Evolutionary conservation across 1,140 invertebrate genomes (phyloP).

Genomic region (Zaprionus nigranus): DNA sequence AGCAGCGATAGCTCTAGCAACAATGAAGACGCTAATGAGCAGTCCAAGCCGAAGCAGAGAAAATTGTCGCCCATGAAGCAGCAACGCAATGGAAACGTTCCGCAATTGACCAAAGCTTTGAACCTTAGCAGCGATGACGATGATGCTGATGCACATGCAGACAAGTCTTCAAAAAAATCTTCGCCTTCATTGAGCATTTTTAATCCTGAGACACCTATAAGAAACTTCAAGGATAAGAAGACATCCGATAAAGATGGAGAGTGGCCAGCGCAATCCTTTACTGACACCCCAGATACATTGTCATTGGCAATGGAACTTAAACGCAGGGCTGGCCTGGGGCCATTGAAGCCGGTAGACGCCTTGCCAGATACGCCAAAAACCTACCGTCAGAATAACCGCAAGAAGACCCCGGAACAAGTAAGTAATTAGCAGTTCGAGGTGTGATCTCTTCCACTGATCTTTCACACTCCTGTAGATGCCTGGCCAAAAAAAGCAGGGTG

Average conservation of each 20-base stretch:
- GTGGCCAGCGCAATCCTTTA: not conserved
- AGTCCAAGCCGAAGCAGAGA: not conserved
- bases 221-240: not conserved
- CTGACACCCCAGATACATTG: not conserved
- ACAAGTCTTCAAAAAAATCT: not conserved
- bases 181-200: not conserved
- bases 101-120: not conserved
- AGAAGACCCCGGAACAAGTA: not conserved
- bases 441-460: not conserved
- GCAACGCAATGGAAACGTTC: not conserved
- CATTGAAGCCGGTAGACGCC: not conserved
- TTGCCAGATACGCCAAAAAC: not conserved
- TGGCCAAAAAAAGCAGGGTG: not conserved
- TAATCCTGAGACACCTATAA: not conserved
- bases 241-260: not conserved
- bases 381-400: not conserved
- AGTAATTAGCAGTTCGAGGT: not conserved
- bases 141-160: not conserved
- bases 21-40: not conserved
- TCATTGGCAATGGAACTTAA: not conserved
- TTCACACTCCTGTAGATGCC: not conserved
- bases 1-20: not conserved
- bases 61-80: not conserved
- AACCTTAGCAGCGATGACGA: conserved; percentile 15
- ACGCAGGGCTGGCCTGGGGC: not conserved